These are phyloP conservation scores for Siphonodentalium dalli DNA, from an alignment of 2,888 invertebrate genomes.

Conservation along the genomic window DNA sequence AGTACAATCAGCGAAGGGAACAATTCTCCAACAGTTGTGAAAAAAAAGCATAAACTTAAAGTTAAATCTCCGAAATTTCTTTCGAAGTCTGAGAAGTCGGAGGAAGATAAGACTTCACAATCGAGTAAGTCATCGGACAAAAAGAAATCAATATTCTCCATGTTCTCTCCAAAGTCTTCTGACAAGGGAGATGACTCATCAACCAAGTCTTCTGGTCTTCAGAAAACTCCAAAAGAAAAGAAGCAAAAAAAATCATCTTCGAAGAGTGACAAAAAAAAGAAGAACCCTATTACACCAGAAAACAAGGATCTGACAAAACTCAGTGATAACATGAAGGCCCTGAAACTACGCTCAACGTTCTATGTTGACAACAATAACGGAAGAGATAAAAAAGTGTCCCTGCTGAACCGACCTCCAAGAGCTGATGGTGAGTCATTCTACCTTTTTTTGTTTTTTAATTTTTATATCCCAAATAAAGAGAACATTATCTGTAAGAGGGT, in stretches of 20 bases:
- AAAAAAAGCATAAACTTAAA: too few relatives aligned
- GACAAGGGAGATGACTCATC: slow-evolving; percentile 47
- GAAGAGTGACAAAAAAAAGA: slow-evolving; percentile 49
- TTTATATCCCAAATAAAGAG: not conserved
- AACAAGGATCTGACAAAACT: slow-evolving; percentile 27
- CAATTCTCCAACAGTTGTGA: too few relatives aligned
- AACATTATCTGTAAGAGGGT: not conserved
- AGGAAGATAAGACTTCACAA: slow-evolving; percentile 7
- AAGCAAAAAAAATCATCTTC: slow-evolving; percentile 43
- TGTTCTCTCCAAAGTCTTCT: slow-evolving; percentile 38
- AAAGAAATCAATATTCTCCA: slow-evolving; percentile 46
- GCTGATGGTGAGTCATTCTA: slow-evolving; percentile 55
- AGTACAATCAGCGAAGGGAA: too few relatives aligned
- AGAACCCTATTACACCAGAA: slow-evolving; percentile 29
- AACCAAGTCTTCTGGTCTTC: slow-evolving; percentile 40
- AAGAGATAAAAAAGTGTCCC: slow-evolving; percentile 9
- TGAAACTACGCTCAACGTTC: slow-evolving; percentile 49
- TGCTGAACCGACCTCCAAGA: slow-evolving; percentile 43
- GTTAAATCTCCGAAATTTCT: slow-evolving; percentile 11
- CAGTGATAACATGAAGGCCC: slow-evolving; percentile 38
- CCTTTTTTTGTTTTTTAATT: slow-evolving; percentile 1
- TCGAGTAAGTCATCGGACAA: slow-evolving; percentile 40
- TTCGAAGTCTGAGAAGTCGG: slow-evolving; percentile 20
- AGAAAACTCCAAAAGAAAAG: slow-evolving; percentile 47
- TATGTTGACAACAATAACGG: slow-evolving; percentile 34